Base-by-base conservation (phyloP, 2,797 vertebrate genomes). In the Yasuhikotakia modesta region DNA sequence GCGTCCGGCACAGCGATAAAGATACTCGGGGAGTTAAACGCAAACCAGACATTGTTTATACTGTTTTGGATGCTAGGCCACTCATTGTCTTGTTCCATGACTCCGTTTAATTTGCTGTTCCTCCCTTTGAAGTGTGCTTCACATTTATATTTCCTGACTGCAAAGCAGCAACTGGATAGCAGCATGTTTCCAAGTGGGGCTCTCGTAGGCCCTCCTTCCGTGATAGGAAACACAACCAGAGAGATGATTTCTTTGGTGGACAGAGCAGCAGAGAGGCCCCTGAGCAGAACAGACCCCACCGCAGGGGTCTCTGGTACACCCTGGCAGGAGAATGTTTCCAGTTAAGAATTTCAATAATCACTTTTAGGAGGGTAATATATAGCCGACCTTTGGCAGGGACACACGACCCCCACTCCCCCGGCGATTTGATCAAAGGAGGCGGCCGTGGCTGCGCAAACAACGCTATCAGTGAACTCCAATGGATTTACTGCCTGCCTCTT, bases 301-400 rank as follows among this genome's bases (percentile, higher is more conserved):
- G 90, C 91, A 88, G 92, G 92, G 92, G 91, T 92, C 93, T 93
- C 93, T 90, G 92, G 91, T 92, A 93, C 92, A 92, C 92, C 91
- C 92, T 91, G 91, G 91, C 91, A 93, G 92, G 91, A 91, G 92
- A 93, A 93, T 93, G 93, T 92, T 93, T 94, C 94, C 91, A 94
- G 93, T 94, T 93, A 93, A 93, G 92, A 94, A 93, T 94, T 93
- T 93, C 92, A 93, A 92, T 93, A 94, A 94, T 93, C 91, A 93
- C 93, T 94, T 94, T 94, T 94, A 94, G 93, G 92, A 94, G 93
- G 91, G 92, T 93, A 94, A 94, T 94, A 94, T 93, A 94, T 94
- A 92, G 93, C 92, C 93, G 93, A 94, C 93, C 92, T 93, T 93
- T 91, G 90, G 91, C 93, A 91, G 92, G 89, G 90, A 92, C 92